Evolutionary conservation across 1,140 invertebrate species (phyloP).

Genomic region (Brachionus angularis): DNA sequence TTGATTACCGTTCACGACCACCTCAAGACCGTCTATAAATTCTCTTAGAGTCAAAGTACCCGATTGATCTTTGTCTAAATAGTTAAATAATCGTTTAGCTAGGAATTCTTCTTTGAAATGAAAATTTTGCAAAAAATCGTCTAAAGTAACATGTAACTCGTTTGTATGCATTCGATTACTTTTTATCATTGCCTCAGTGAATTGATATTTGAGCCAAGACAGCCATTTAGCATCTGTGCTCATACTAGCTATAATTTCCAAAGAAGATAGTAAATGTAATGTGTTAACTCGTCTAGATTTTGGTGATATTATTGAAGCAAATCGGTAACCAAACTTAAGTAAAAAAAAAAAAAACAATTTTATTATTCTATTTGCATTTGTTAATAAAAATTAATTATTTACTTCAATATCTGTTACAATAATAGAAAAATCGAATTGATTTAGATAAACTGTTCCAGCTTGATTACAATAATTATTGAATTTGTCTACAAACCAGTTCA

Average conservation of each 20-base stretch:
- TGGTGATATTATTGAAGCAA: conserved; percentile 1
- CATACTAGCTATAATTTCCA: conserved; percentile 27
- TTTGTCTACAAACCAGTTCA: conserved; percentile 43
- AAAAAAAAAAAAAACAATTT: not conserved
- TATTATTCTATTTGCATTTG: not conserved
- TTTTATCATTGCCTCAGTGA: not conserved
- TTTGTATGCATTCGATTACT: not conserved
- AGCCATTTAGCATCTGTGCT: conserved; percentile 44
- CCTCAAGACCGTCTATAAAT: conserved; percentile 30
- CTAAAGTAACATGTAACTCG: conserved; percentile 12
- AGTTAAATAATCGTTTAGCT: conserved; percentile 26
- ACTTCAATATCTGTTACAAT: conserved; percentile 31
- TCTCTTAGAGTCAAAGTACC: not conserved
- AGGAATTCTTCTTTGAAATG: conserved; percentile 40
- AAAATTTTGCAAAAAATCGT: conserved; percentile 20
- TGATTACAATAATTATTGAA: conserved; percentile 19
- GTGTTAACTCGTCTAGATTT: not conserved
- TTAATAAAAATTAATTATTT: not conserved
- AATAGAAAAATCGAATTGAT: not conserved
- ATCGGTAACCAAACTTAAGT: conserved; percentile 15
- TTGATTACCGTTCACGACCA: conserved; percentile 15
- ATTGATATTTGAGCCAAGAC: conserved; percentile 40
- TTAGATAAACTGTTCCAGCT: not conserved
- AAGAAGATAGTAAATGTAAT: not conserved
- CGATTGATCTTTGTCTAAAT: conserved; percentile 28